These are phyloP conservation scores for Crax fasciolata DNA, from an alignment of 2,797 vertebrate species.

Conservation along the genomic window DNA sequence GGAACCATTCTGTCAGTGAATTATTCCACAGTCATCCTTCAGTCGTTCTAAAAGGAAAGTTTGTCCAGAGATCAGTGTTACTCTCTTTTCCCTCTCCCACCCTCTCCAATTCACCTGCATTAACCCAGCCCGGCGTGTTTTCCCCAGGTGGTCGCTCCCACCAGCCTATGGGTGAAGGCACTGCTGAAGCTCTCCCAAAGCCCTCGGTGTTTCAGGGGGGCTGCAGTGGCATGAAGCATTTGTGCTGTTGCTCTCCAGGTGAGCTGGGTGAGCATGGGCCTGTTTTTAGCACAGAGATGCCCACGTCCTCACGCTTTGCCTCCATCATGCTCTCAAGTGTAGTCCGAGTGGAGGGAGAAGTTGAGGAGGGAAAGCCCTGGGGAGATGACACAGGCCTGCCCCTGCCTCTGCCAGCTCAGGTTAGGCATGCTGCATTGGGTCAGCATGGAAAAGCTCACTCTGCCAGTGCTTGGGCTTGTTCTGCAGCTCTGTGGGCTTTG, in stretches of 20 bases:
- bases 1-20: not conserved
- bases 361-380: rapidly evolving
- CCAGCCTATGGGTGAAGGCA: not conserved
- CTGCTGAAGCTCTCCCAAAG: not conserved
- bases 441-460: not conserved
- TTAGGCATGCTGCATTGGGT: not conserved
- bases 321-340: rapidly evolving
- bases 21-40: not conserved
- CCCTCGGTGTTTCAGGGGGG: not conserved
- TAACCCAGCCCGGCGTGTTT: not conserved
- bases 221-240: not conserved
- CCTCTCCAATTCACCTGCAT: not conserved
- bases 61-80: not conserved
- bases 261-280: not conserved
- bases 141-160: not conserved
- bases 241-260: not conserved
- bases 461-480: not conserved
- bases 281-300: not conserved
- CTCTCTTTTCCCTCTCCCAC: not conserved
- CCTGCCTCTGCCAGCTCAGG: not conserved
- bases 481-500: not conserved
- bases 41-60: not conserved
- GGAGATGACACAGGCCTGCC: not conserved
- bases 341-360: not conserved
- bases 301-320: not conserved